A percentile compares a stretch with the other conserved stretches of the same genome.
These are phyloP conservation scores for Neuroterus valhalla DNA, from an alignment of 1,140 invertebrate species.

Conservation along the genomic window DNA sequence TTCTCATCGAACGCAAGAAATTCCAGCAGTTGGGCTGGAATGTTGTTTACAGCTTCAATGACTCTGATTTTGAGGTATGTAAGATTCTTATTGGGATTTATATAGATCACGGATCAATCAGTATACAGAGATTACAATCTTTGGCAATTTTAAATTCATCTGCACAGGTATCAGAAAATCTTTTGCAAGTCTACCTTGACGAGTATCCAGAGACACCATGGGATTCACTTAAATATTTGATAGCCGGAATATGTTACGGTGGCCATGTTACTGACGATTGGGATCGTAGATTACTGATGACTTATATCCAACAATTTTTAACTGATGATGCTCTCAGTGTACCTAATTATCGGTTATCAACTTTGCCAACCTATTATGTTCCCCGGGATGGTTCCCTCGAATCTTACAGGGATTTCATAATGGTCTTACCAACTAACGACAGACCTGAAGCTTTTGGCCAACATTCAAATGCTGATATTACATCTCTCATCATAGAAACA, in stretches of 20 bases:
- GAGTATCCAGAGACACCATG: conserved; percentile 91
- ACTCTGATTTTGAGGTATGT: conserved; percentile 89
- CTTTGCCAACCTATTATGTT: conserved; percentile 84
- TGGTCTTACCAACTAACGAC: conserved; percentile 84
- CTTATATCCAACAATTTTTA: conserved; percentile 89
- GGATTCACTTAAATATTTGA: conserved; percentile 92
- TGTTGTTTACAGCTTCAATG: conserved; percentile 90
- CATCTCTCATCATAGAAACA: conserved; percentile 86
- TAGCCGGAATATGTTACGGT: conserved; percentile 95
- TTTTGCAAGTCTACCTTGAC: conserved; percentile 87
- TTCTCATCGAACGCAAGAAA: conserved; percentile 90
- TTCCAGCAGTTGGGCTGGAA: conserved; percentile 95
- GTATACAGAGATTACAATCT: no score
- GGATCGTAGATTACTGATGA: conserved; percentile 88
- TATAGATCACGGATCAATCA: no score
- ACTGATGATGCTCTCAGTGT: conserved; percentile 80
- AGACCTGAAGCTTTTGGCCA: conserved; percentile 91
- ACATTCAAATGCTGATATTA: conserved; percentile 94
- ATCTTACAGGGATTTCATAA: conserved; percentile 86
- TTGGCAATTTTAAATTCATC: not conserved
- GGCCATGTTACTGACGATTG: conserved; percentile 96
- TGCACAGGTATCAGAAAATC: conserved; percentile 84
- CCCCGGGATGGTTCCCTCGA: conserved; percentile 87
- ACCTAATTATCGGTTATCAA: conserved; percentile 83
- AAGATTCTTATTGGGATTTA: not conserved